phyloP scores from a whole-genome alignment of 2,113 vertebrate species.

The Pundamilia nyererei region DNA sequence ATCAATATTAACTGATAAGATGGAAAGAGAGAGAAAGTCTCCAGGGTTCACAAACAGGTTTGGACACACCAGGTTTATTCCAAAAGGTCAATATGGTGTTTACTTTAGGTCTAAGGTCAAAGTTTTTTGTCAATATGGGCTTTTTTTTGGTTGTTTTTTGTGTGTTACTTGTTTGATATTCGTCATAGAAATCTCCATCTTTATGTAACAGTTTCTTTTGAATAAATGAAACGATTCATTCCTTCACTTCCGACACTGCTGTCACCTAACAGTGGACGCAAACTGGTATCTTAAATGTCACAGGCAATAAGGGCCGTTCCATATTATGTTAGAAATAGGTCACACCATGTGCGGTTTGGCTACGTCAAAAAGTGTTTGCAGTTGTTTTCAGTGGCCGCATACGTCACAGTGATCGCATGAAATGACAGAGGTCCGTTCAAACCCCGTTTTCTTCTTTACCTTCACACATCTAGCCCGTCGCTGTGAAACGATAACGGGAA shows the following conservation, averaged over 20 bases:
- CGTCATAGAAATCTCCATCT: neutral
- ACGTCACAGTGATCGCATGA: neutral
- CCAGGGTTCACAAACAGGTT: constrained; percentile 14
- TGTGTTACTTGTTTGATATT: neutral
- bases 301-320: too few species aligned
- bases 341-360: neutral
- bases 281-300: neutral
- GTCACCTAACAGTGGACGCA: neutral
- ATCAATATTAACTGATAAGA: constrained; percentile 56
- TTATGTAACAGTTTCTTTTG: neutral
- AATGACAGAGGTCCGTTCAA: neutral
- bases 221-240: neutral
- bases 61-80: neutral
- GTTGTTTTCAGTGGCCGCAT: neutral
- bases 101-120: neutral
- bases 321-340: neutral
- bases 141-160: neutral
- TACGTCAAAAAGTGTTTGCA: neutral
- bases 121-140: neutral
- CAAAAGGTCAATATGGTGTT: constrained; percentile 27
- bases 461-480: neutral
- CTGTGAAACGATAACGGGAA: neutral
- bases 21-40: neutral
- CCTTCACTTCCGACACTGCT: neutral
- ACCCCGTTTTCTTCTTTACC: neutral